phyloP scores from a whole-genome alignment of 2,113 vertebrate genomes.

The Engystomops pustulosus region DNA sequence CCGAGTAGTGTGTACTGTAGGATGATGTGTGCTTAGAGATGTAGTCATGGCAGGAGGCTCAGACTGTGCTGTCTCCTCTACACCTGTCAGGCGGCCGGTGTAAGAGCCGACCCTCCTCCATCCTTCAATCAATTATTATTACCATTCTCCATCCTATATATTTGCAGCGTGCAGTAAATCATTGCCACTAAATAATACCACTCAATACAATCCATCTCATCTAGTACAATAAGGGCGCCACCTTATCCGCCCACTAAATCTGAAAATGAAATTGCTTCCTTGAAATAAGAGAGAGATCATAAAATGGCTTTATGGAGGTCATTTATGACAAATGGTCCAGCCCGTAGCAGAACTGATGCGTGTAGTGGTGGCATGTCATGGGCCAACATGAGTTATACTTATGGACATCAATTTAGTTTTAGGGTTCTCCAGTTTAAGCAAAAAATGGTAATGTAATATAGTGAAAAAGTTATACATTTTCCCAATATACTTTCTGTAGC shows the following conservation, averaged over 20 bases:
- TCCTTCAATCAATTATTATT: not conserved
- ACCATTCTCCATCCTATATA: not conserved
- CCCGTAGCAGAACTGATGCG: not conserved
- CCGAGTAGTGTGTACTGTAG: slow-evolving; percentile 65
- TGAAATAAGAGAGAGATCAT: not conserved
- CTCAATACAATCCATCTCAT: not conserved
- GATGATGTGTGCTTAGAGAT: slow-evolving; percentile 60
- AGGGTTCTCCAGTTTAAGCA: no score
- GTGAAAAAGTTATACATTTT: no score
- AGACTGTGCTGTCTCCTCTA: slow-evolving; percentile 39
- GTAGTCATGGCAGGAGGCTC: slow-evolving; percentile 58
- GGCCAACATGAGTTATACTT: no score
- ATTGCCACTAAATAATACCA: not conserved
- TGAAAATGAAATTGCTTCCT: not conserved
- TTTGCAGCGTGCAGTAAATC: not conserved
- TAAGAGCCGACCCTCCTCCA: not conserved
- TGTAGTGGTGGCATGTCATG: no score
- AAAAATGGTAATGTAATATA: no score
- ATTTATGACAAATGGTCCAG: not conserved
- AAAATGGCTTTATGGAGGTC: not conserved
- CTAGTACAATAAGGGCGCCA: no score
- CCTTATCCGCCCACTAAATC: not conserved
- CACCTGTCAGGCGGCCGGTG: slow-evolving; percentile 35
- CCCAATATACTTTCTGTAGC: no score
- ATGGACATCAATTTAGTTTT: no score